Evolutionary conservation across 2,888 invertebrate species (phyloP), one percentile per base, ranked within the genome.

Genomic region (Abrostola tripartita): DNA sequence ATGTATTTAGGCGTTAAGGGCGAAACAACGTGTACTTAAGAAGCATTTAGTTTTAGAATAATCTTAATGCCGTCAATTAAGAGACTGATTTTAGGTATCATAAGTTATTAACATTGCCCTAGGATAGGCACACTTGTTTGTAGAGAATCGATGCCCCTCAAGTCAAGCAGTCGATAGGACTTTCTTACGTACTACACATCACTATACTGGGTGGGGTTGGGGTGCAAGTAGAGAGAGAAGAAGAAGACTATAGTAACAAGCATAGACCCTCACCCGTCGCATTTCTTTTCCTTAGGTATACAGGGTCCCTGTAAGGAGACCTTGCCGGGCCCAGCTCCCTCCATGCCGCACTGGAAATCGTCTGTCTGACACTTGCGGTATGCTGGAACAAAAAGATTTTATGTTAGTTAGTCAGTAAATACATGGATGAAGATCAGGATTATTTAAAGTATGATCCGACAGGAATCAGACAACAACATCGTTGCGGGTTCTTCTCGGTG

Each of bases 281-380:
- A 99, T 86, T 96, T 97, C 90, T 98, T 98, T 80, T 97, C 97
- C 89, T 97, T 97, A 53, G 98, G 97, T 87, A 99, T 96, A 91
- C 99, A 99, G 35, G 98, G 97, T 24, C 97, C 97, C 68, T 96
- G 96, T 36, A 95, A 88, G 24, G 94, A 90, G 36, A 90, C 84
- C 79, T 94, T 94, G 49, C 95, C 94, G 14, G 89, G 78, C 0
- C 87, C 94, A 76, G 81, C 85, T 61, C 82, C 93, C 80, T 96
- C 97, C 80, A 94, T 92, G 60, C 97, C 98, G 91, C 99, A 99
- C 85, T 97, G 97, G 93, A 99, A 98, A 92, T 98, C 98, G 76
- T 97, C 97, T 11, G 95, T 87, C 89, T 97, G 97, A 90, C 98
- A 99, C 88, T 97, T 97, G 85, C 98, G 96, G 91, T 98, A 98